Evolutionary conservation across 2,888 invertebrate genomes (phyloP).

Genomic region (Bombyx huttoni): DNA sequence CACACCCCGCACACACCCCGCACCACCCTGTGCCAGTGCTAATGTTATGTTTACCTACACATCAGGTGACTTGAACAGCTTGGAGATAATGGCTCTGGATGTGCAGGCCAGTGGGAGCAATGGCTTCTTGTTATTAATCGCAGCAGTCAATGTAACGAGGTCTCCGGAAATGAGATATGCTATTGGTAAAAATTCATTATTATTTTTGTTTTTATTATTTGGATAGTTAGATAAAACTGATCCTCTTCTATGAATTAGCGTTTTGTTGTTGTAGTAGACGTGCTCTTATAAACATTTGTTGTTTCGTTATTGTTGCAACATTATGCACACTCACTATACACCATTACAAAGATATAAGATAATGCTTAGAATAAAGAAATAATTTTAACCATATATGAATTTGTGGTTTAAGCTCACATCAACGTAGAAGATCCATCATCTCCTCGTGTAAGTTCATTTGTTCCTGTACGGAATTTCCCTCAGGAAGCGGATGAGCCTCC

Average conservation of each 20-base stretch:
- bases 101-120: constrained; percentile 75
- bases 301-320: too few relatives aligned
- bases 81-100: constrained; percentile 83
- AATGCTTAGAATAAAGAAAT: too few relatives aligned
- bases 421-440: constrained; percentile 25
- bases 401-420: constrained; percentile 28
- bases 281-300: too few relatives aligned
- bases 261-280: too few relatives aligned
- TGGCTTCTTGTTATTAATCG: constrained; percentile 78
- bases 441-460: constrained; percentile 38
- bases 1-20: constrained; percentile 58
- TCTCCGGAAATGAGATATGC: constrained; percentile 81
- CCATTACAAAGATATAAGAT: too few relatives aligned
- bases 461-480: constrained; percentile 19
- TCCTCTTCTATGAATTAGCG: too few relatives aligned
- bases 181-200: constrained; percentile 62
- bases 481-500: constrained; percentile 19
- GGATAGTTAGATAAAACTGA: too few relatives aligned
- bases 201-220: not conserved
- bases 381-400: not conserved
- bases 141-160: constrained; percentile 76
- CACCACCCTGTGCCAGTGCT: not conserved
- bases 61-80: constrained; percentile 71
- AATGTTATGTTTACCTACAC: too few relatives aligned
- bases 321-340: too few relatives aligned